Evolutionary conservation across 2,888 invertebrate species (phyloP).

Genomic region (Cryptophagus acutangulus): DNA sequence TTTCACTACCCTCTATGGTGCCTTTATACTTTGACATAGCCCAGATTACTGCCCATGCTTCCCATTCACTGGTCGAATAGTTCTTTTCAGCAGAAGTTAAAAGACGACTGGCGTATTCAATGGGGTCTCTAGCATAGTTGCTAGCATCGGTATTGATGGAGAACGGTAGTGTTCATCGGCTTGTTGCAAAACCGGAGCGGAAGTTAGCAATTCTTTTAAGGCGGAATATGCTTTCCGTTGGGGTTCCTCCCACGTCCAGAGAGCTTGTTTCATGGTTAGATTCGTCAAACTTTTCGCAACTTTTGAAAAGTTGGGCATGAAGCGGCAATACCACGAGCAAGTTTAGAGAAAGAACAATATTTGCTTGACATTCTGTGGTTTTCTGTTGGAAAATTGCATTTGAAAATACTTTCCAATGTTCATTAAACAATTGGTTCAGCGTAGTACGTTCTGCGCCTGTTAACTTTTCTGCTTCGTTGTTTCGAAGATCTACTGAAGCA

Average conservation of each 20-base stretch:
- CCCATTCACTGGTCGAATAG: constrained; percentile 22
- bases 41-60: constrained; percentile 29
- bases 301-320: constrained; percentile 19
- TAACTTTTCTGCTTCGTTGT: no score
- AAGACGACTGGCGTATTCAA: constrained; percentile 28
- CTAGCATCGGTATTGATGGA: constrained; percentile 29
- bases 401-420: no score
- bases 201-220: constrained; percentile 21
- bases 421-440: no score
- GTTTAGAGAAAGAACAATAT: constrained; percentile 20
- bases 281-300: constrained; percentile 18
- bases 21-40: constrained; percentile 41
- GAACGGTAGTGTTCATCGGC: constrained; percentile 21
- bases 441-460: no score
- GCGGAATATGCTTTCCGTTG: constrained; percentile 17
- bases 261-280: constrained; percentile 16
- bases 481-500: no score
- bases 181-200: constrained; percentile 26
- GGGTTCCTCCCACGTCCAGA: constrained; percentile 15
- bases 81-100: constrained; percentile 21
- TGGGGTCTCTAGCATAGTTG: constrained; percentile 23
- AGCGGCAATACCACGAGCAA: constrained; percentile 22
- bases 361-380: constrained; percentile 19
- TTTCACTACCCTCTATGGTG: constrained; percentile 40
- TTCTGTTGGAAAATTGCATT: no score